Base-by-base conservation (phyloP, 1,140 invertebrate species). In the Psilanteris sp. region DNA sequence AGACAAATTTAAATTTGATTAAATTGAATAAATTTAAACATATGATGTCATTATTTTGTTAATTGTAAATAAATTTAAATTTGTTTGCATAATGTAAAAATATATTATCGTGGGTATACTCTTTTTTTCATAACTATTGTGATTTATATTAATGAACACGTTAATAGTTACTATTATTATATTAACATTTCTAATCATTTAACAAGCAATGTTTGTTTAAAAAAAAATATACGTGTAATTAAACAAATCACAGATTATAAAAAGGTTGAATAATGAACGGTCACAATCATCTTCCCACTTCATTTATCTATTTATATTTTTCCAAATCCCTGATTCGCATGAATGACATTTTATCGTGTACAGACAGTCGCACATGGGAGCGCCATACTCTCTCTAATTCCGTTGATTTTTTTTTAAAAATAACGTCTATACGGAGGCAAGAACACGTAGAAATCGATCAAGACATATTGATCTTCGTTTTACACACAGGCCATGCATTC, bases 281-380 rank as follows among this genome's bases (percentile, higher is more conserved):
- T 16, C 29, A 34, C 6, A 2, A 22, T 16, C 16, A 22, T 39
- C 10, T 62, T 48, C 46, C 55, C 68, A 78, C 64, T 85, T 82
- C 67, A 81, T 79, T 81, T 50, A 43, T 79, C 79, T 84, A 85
- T 85, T 76, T 83, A 81, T 84, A 83, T 83, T 81, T 84, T 50
- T 26, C 48, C 76, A 72, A 83, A 18, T 80, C 27, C 83, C 67
- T 44, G 43, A 50, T 34, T 76, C 59, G 66, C 66, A 59, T 79
- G 71, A 81, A 77, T 80, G 79, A 82, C 78, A 82, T 79, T 73
- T 73, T 78, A 82, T 83, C 78, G 76, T 83, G 29, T 61, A 84
- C 79, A 83, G 70, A 80, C 77, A 79, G 76, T 80, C 75, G 68
- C 75, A 78, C 66, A 55, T 79, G 77, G 80, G 75, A 81, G 77